phyloP scores from a whole-genome alignment of 2,797 vertebrate species.

The Scyliorhinus canicula region DNA sequence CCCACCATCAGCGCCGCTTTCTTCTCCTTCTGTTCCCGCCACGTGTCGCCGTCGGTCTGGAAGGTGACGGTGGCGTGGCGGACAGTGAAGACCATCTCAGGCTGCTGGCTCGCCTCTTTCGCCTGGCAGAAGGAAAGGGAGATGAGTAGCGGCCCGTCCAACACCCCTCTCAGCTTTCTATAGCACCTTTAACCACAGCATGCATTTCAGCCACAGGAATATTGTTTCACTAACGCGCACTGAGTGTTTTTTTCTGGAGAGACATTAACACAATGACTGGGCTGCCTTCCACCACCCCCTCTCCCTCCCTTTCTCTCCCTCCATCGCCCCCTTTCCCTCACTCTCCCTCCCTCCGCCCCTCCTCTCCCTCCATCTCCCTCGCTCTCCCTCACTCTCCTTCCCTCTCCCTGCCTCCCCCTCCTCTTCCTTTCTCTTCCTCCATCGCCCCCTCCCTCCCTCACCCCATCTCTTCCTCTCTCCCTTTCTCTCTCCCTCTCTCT shows the following conservation, averaged over 20 bases:
- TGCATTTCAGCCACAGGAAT: not conserved
- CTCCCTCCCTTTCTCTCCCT: not conserved
- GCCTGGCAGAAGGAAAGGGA: conserved; percentile 55
- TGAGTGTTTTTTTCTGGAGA: not conserved
- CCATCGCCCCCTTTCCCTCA: not conserved
- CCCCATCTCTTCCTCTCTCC: not conserved
- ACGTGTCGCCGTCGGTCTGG: conserved; percentile 83
- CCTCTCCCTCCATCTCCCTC: not conserved
- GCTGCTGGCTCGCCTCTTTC: conserved; percentile 70
- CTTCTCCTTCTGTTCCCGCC: conserved; percentile 92
- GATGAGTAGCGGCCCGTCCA: not conserved
- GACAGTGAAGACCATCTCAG: conserved; percentile 80
- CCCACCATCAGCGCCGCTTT: conserved; percentile 90
- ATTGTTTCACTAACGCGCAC: not conserved
- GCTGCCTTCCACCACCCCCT: not conserved
- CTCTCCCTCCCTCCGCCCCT: no score
- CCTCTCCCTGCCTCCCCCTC: no score
- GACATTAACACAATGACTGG: not conserved
- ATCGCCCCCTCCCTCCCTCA: not conserved
- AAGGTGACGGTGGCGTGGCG: conserved; percentile 81
- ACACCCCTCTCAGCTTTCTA: not conserved
- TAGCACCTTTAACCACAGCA: not conserved
- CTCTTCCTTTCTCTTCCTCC: not conserved
- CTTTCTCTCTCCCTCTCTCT: not conserved
- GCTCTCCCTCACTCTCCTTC: no score